phyloP scores from a whole-genome alignment of 2,113 vertebrate genomes.

The Crotalus horridus region DNA sequence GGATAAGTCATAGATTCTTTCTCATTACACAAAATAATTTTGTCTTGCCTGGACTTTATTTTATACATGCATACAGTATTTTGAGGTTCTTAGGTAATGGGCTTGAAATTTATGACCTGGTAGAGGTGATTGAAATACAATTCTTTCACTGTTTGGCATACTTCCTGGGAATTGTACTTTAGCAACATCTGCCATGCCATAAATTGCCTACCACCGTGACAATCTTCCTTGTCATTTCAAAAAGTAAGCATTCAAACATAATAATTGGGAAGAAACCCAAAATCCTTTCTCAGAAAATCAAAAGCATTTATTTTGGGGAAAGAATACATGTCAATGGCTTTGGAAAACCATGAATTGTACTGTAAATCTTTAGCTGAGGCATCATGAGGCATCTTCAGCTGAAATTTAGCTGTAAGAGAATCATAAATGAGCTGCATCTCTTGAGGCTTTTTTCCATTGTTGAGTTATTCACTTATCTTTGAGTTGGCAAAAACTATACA shows the following conservation, averaged over 20 bases:
- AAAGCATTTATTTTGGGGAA: neutral
- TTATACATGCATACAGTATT: neutral
- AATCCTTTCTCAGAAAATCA: neutral
- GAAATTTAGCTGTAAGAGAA: slow-evolving; percentile 25
- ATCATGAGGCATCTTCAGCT: neutral
- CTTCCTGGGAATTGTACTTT: neutral
- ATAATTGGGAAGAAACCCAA: neutral
- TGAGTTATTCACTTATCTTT: neutral
- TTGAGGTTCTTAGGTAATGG: neutral
- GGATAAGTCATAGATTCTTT: neutral
- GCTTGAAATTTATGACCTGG: neutral
- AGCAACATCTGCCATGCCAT: neutral
- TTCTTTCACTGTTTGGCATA: neutral
- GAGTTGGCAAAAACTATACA: neutral
- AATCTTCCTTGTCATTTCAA: neutral
- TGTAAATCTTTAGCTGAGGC: neutral
- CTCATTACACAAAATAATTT: neutral
- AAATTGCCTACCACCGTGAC: neutral
- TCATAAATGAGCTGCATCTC: slow-evolving; percentile 52
- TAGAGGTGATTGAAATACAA: neutral
- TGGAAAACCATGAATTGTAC: neutral
- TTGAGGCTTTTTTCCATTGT: slow-evolving; percentile 9
- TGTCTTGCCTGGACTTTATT: neutral
- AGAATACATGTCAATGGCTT: neutral
- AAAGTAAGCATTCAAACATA: neutral